phyloP scores from a whole-genome alignment of 2,113 vertebrate genomes.

The Balaeniceps rex region DNA sequence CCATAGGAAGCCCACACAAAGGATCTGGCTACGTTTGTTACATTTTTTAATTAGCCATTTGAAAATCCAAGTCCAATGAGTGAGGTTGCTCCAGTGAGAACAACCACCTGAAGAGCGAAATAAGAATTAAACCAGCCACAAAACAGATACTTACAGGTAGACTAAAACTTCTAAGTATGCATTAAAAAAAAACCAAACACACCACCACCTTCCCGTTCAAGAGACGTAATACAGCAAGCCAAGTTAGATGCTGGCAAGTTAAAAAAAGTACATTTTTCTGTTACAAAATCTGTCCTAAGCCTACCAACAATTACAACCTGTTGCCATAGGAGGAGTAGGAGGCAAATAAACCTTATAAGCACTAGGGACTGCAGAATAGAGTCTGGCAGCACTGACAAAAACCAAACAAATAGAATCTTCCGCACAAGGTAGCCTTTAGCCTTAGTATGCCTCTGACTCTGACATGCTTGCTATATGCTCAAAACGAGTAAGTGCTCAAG shows the following conservation, averaged over 20 bases:
- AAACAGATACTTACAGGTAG: neutral
- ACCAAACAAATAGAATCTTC: neutral
- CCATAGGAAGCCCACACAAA: neutral
- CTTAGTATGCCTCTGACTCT: neutral
- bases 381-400: neutral
- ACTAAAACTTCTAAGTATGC: neutral
- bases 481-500: rapidly evolving
- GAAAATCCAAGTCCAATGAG: neutral
- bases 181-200: neutral
- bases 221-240: neutral
- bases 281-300: neutral
- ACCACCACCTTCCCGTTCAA: neutral
- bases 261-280: neutral
- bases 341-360: neutral
- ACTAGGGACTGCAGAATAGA: neutral
- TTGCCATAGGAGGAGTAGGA: neutral
- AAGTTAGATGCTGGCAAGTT: neutral
- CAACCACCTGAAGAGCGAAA: neutral
- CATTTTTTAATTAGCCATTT: neutral
- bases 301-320: neutral
- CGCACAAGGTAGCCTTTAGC: neutral
- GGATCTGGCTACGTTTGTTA: neutral
- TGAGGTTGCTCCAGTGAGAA: neutral
- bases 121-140: neutral
- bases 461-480: neutral